Evolutionary conservation across 2,113 vertebrate genomes (phyloP).

Genomic region (Rhodinocichla rosea): DNA sequence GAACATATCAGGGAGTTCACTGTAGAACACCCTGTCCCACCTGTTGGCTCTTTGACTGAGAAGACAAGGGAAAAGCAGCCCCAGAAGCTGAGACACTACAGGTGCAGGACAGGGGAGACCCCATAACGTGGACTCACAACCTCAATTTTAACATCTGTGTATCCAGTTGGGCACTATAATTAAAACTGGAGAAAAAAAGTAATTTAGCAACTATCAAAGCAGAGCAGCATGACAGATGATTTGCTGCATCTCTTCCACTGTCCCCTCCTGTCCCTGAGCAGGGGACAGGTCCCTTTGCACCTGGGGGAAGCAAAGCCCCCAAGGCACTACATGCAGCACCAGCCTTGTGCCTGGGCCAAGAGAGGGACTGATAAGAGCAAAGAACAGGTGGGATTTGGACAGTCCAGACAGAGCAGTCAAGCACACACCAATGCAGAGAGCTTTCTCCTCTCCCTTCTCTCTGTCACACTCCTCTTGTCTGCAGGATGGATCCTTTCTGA

Average conservation of each 20-base stretch:
- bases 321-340: accelerated
- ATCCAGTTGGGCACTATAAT: background rate
- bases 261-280: background rate
- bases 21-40: background rate
- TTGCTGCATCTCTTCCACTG: background rate
- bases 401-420: background rate
- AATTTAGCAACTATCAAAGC: background rate
- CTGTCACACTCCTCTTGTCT: no score
- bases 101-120: background rate
- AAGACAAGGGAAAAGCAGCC: background rate
- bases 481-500: background rate
- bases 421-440: background rate
- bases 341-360: background rate
- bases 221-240: no score
- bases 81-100: background rate
- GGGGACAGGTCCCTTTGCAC: no score
- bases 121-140: background rate
- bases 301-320: background rate
- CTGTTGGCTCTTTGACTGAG: background rate
- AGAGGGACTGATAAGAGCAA: background rate
- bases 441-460: background rate
- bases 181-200: accelerated
- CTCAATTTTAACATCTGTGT: background rate
- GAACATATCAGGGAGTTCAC: background rate
- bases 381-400: background rate